Percentiles rank a stretch among this genome's conserved stretches.
Evolutionary conservation across 2,888 invertebrate genomes (phyloP).

Genomic region (Pandemis cinnamomeana): DNA sequence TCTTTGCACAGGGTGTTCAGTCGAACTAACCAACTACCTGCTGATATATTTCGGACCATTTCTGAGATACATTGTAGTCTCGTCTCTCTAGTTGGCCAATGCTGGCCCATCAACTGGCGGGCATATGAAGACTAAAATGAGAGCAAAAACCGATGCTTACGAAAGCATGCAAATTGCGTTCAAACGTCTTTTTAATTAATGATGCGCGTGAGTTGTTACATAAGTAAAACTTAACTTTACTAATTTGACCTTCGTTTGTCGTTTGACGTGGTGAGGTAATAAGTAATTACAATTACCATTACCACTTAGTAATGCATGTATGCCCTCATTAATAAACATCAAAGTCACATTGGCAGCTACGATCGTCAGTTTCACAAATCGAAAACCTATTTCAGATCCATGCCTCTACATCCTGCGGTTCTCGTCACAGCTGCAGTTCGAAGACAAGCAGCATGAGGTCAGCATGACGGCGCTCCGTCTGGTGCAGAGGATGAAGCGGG

Average conservation of each 20-base stretch:
- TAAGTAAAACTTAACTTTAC: background rate
- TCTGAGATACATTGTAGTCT: no score
- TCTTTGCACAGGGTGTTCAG: no score
- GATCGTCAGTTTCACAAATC: background rate
- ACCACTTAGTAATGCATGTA: background rate
- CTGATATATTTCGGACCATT: no score
- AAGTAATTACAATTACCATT: background rate
- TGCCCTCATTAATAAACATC: no score
- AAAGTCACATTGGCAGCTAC: background rate
- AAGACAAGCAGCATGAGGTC: conserved; percentile 96
- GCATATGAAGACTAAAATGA: background rate
- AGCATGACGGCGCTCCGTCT: conserved; percentile 97
- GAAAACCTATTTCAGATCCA: conserved; percentile 88
- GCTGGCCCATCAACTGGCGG: background rate
- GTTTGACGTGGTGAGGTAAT: background rate
- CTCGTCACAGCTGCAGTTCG: conserved; percentile 96
- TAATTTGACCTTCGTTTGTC: background rate
- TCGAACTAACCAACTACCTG: no score
- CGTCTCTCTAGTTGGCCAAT: no score
- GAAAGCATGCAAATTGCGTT: background rate
- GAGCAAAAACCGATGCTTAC: background rate
- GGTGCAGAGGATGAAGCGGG: conserved; percentile 98
- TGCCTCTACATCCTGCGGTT: conserved; percentile 98
- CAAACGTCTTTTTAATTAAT: conserved; percentile 8
- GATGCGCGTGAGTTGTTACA: background rate